Evolutionary conservation across 2,888 invertebrate species (phyloP), one percentile per base, ranked within the genome.

Genomic region (Helleia helle): DNA sequence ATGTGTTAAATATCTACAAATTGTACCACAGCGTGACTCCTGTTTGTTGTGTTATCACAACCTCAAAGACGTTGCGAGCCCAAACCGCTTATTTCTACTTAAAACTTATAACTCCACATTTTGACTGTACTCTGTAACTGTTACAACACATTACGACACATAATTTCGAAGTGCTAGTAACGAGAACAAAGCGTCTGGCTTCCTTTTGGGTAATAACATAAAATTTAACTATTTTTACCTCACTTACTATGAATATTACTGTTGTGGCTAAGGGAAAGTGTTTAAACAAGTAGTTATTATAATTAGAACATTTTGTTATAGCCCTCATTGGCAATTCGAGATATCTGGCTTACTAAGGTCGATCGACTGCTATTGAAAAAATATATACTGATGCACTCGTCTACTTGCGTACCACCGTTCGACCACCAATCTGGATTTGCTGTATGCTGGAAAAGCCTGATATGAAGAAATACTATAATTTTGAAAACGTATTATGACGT

Each of bases 31-130:
- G 1, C 13, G 24, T 30, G 18, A 40, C 50, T 40, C 44, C 51
- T 50, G 49, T 48, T 44, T 47, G 44, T 45, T 48, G 50, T 52
- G 53, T 56, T 56, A 55, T 56, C 55, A 51, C 52, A 47, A 52
- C 51, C 54, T 50, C 49, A 47, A 55, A 54, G 55, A 52, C 50
- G 55, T 41, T 47, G 50, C 53, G 52, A 49, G 48, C 51, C 55
- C 50, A 57, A 54, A 57, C 56, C 52, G 54, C 56, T 57, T 56
- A 56, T 55, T 55, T 56, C 56, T 52, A 52, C 56, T 56, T 52
- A 51, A 55, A 56, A 56, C 51, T 52, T 56, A 50, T 47, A 50
- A 51, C 42, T 49, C 48, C 43, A 50, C 45, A 49, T 51, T 54
- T 49, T 49, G 45, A 49, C 49, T 46, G 38, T 41, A 43, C 37